These are phyloP conservation scores for Macrobrachium rosenbergii DNA, from an alignment of 1,140 invertebrate genomes.

Conservation along the genomic window DNA sequence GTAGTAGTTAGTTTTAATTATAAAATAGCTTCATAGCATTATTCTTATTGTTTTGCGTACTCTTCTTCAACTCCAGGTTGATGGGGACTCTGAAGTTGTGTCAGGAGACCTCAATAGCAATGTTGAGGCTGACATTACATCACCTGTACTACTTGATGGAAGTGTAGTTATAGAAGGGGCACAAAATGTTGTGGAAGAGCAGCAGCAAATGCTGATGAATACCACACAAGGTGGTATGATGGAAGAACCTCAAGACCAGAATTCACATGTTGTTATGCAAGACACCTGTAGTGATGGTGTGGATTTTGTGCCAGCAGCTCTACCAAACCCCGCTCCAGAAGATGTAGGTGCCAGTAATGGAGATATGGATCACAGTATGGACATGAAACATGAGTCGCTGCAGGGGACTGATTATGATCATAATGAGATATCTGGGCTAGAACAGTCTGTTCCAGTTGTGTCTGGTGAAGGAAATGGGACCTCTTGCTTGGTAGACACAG, in stretches of 20 bases:
- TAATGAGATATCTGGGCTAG: conserved; percentile 37
- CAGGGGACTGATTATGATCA: conserved; percentile 40
- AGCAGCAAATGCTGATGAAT: conserved; percentile 2
- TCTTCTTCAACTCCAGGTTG: conserved; percentile 19
- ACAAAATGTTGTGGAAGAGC: conserved; percentile 25
- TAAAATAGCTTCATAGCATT: neutral
- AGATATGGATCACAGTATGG: conserved; percentile 26
- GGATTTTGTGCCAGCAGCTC: too few species aligned
- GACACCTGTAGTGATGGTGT: neutral
- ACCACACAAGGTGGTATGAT: neutral
- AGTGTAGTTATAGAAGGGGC: conserved; percentile 20
- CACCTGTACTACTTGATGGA: conserved; percentile 11
- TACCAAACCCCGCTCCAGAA: too few species aligned
- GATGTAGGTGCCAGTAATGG: too few species aligned
- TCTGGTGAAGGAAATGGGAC: neutral
- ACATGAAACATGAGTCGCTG: conserved; percentile 42
- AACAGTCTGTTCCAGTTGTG: neutral
- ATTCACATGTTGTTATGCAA: conserved; percentile 40
- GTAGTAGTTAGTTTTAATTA: neutral
- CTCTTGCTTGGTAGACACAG: neutral
- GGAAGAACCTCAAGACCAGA: conserved; percentile 21
- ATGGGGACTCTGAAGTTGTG: conserved; percentile 13
- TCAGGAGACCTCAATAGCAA: neutral
- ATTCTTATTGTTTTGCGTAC: too few species aligned
- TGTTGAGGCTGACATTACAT: conserved; percentile 11